Conservation (phyloP, 2,797 vertebrate genomes). For the Gallinago nigripennis region DNA sequence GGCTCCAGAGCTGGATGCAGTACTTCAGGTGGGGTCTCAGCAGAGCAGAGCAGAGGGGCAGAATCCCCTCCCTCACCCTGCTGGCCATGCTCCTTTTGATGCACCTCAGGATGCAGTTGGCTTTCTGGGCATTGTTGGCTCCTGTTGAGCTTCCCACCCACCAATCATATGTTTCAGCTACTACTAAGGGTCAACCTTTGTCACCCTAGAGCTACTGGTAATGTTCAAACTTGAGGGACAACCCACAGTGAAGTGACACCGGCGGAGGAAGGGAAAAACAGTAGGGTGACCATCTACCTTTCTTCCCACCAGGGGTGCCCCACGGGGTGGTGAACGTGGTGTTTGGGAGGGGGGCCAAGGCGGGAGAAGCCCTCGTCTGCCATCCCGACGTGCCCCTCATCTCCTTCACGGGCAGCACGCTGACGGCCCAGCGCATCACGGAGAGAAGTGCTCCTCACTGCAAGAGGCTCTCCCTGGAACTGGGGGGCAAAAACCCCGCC, state of each 20-base stretch:
- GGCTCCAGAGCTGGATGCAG: too few species aligned
- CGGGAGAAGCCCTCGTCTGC: conserved; percentile 88
- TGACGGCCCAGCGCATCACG: conserved; percentile 86
- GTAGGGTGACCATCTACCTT: not conserved
- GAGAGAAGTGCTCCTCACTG: conserved; percentile 88
- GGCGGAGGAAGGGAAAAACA: rapidly evolving
- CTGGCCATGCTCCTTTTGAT: too few species aligned
- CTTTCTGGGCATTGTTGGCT: too few species aligned
- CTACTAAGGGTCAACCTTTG: not conserved
- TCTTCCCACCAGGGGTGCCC: conserved; percentile 83
- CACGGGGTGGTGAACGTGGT: conserved; percentile 92
- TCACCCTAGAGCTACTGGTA: not conserved
- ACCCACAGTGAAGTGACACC: not conserved
- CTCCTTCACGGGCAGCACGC: conserved; percentile 95
- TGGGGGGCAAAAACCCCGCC: conserved; percentile 96
- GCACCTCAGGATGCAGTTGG: too few species aligned
- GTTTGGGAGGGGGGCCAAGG: conserved; percentile 85
- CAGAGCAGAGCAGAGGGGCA: too few species aligned
- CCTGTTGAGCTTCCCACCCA: too few species aligned
- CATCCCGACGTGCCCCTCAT: conserved; percentile 90
- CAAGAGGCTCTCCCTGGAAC: conserved; percentile 93
- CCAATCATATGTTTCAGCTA: not conserved
- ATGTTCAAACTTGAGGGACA: not conserved
- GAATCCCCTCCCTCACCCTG: too few species aligned
- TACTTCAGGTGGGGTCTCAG: too few species aligned